Evolutionary conservation across 2,888 invertebrate species (phyloP).

Genomic region (Hedya salicella): DNA sequence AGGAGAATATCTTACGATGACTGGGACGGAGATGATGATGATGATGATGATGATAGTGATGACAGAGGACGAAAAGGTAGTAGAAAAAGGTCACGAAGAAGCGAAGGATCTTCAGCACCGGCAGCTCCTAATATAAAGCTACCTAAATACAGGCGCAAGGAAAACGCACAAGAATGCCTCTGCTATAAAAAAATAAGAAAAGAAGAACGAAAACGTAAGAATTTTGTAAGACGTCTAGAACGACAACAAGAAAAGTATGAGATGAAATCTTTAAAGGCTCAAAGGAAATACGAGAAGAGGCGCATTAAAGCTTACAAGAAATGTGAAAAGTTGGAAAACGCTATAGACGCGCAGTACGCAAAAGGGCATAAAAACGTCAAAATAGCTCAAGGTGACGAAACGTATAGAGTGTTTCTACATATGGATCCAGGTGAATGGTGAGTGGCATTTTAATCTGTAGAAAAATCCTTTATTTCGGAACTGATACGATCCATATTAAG

Average conservation of each 20-base stretch:
- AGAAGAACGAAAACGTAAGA: constrained; percentile 22
- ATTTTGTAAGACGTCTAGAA: constrained; percentile 7
- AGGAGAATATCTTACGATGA: constrained; percentile 6
- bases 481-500: too few relatives aligned
- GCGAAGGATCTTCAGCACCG: too few relatives aligned
- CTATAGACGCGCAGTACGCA: background rate
- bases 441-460: background rate
- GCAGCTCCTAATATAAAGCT: background rate
- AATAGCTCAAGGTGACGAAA: constrained; percentile 17
- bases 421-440: constrained; percentile 26
- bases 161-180: constrained; percentile 1
- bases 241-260: constrained; percentile 5
- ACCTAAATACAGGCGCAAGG: background rate
- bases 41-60: constrained; percentile 10
- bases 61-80: too few relatives aligned
- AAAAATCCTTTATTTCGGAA: too few relatives aligned
- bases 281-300: constrained; percentile 14
- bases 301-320: constrained; percentile 4
- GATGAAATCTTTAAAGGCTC: constrained; percentile 11
- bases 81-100: background rate
- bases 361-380: background rate
- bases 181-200: constrained; percentile 20
- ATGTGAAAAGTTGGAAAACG: background rate
- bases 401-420: constrained; percentile 11
- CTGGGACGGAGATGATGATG: constrained; percentile 7